phyloP scores from a whole-genome alignment of 2,113 vertebrate genomes.

The Orientallactaga bullata region DNA sequence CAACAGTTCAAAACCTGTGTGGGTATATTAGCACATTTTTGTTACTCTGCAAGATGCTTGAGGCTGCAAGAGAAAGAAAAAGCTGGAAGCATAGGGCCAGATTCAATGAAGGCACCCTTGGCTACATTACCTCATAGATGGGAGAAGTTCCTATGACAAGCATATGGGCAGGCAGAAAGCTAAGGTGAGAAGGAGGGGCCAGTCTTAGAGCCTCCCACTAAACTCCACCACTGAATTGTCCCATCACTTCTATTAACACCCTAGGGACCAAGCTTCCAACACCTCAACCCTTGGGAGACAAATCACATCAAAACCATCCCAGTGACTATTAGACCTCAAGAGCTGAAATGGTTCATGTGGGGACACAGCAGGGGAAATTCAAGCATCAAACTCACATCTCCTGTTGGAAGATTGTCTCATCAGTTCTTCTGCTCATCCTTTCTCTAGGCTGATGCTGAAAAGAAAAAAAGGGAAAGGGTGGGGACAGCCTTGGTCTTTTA shows the following conservation, averaged over 20 bases:
- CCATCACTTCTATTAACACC: background rate
- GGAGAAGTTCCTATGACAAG: background rate
- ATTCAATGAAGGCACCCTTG: background rate
- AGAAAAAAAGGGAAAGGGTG: background rate
- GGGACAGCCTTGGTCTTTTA: background rate
- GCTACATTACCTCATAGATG: background rate
- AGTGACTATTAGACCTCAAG: background rate
- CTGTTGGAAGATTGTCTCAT: background rate
- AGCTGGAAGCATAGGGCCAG: background rate
- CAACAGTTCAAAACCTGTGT: background rate
- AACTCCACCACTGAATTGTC: background rate
- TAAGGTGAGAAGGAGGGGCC: background rate
- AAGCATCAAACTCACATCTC: background rate
- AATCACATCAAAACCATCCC: background rate
- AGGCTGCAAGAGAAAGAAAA: background rate
- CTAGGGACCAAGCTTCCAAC: background rate
- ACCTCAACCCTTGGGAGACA: too few relatives aligned
- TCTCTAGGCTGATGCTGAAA: background rate
- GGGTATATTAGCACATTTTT: background rate
- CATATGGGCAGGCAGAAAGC: background rate
- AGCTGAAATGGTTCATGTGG: background rate
- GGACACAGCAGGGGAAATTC: background rate
- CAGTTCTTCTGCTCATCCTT: background rate
- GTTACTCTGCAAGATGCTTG: background rate
- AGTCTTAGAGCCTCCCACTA: background rate